Conservation (phyloP, 2,797 vertebrate genomes). For the Chrysolophus pictus region DNA sequence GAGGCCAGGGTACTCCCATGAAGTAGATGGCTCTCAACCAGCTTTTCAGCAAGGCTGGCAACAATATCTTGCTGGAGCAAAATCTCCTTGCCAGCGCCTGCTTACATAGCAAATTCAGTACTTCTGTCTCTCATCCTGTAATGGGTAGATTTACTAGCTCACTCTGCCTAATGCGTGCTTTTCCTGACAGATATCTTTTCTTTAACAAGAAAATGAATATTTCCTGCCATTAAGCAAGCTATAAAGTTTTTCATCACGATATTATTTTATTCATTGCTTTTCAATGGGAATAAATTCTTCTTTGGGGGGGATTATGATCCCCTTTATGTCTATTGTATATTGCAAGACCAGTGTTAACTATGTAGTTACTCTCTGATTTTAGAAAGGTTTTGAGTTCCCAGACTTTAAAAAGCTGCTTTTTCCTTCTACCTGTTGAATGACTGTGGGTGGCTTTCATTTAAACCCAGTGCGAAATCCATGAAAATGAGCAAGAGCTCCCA, state of each 20-base stretch:
- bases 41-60: not conserved
- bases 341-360: not conserved
- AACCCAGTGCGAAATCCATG: not conserved
- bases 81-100: not conserved
- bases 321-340: not conserved
- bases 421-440: not conserved
- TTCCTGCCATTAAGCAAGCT: not conserved
- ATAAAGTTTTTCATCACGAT: not conserved
- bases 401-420: not conserved
- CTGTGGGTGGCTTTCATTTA: not conserved
- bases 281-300: not conserved
- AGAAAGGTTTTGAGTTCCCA: not conserved
- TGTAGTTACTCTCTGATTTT: not conserved
- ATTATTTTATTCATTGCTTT: slow-evolving; percentile 5
- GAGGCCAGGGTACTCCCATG: not conserved
- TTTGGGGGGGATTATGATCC: slow-evolving; percentile 11
- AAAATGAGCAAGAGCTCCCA: not conserved
- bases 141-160: not conserved
- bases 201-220: slow-evolving; percentile 25
- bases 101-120: not conserved
- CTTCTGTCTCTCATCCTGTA: not conserved
- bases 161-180: not conserved
- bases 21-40: not conserved
- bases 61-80: not conserved
- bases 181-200: not conserved